Evolutionary conservation across 2,797 vertebrate species (phyloP).

Genomic region (Mus minutoides): DNA sequence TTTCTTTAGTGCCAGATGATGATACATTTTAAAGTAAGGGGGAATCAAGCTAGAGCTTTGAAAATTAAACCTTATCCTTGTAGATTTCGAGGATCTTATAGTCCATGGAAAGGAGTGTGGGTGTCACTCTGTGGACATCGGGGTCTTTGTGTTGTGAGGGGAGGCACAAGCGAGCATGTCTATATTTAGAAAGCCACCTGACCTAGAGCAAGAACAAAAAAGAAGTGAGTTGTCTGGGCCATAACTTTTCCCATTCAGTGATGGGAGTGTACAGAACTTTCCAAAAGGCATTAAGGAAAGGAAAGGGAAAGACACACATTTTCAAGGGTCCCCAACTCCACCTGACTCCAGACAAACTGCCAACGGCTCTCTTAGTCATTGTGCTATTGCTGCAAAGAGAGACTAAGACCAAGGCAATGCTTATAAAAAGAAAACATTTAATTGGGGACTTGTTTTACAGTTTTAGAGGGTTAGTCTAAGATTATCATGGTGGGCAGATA

Average conservation of each 20-base stretch:
- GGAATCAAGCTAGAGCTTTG: background rate
- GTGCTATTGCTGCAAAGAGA: background rate
- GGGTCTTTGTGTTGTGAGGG: background rate
- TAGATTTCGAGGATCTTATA: background rate
- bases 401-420: too few species aligned
- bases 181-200: background rate
- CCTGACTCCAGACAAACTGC: too few species aligned
- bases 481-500: background rate
- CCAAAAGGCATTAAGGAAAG: rapidly evolving
- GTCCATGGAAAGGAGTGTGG: background rate
- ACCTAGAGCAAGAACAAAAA: background rate
- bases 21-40: background rate
- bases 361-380: background rate
- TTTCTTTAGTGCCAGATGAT: background rate
- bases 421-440: background rate
- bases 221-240: background rate
- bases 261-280: background rate
- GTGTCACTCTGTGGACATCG: too few species aligned
- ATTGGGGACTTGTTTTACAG: background rate
- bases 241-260: too few species aligned
- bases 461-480: background rate
- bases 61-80: background rate
- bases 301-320: too few species aligned
- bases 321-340: background rate
- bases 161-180: background rate